Conservation (phyloP, 1,140 invertebrate species). For the Bombus pyrosoma region DNA sequence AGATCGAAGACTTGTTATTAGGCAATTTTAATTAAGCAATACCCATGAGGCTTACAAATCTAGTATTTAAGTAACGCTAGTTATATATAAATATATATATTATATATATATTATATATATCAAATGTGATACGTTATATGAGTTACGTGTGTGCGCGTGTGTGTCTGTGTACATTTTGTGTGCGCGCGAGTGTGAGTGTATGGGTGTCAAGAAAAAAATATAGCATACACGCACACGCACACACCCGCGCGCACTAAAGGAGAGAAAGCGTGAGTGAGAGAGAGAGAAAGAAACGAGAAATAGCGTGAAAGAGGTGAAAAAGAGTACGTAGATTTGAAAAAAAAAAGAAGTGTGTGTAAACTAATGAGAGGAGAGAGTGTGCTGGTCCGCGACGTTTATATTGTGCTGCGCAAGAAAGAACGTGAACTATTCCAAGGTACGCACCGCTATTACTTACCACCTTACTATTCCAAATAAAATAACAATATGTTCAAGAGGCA, state of each 20-base stretch:
- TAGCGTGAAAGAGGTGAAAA: slow-evolving; percentile 8
- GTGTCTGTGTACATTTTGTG: slow-evolving; percentile 30
- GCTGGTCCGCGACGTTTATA: slow-evolving; percentile 82
- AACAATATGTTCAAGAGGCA: slow-evolving; percentile 80
- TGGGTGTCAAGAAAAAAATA: slow-evolving; percentile 36
- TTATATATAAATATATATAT: slow-evolving; percentile 68
- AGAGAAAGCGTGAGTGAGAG: neutral
- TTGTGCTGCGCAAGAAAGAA: slow-evolving; percentile 83
- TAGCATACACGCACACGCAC: neutral
- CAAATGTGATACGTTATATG: slow-evolving; percentile 69
- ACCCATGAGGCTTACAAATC: slow-evolving; percentile 76
- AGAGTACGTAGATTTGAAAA: slow-evolving; percentile 4
- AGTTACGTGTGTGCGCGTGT: slow-evolving; percentile 55
- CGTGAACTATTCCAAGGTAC: slow-evolving; percentile 83
- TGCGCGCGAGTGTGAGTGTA: slow-evolving; percentile 49
- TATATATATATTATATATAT: slow-evolving; percentile 64
- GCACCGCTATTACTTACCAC: slow-evolving; percentile 82
- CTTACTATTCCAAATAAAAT: slow-evolving; percentile 80
- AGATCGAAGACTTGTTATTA: slow-evolving; percentile 77
- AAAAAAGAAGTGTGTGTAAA: slow-evolving; percentile 27
- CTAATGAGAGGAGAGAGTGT: slow-evolving; percentile 71
- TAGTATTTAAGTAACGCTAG: slow-evolving; percentile 70
- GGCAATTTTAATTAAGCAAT: slow-evolving; percentile 80
- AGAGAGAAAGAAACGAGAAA: slow-evolving; percentile 1
- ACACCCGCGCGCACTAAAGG: neutral